A percentile compares a stretch with the other conserved stretches of the same genome.
Evolutionary conservation across 2,113 vertebrate genomes (phyloP).

Genomic region (Jacana jacana): DNA sequence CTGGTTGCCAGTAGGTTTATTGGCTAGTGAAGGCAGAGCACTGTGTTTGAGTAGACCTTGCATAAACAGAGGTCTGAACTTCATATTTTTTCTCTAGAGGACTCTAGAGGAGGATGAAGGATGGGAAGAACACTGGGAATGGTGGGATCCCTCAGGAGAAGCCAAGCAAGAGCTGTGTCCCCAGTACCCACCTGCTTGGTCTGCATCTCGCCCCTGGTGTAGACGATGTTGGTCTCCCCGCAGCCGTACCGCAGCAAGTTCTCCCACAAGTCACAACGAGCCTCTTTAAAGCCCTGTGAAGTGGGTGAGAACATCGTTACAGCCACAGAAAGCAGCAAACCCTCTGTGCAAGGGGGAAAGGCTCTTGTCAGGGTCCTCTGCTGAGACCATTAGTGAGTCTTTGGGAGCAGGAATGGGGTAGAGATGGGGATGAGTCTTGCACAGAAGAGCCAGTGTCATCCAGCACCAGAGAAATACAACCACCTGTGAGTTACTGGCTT

Average conservation of each 20-base stretch:
- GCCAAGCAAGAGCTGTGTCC: background rate
- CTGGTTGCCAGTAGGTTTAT: background rate
- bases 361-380: background rate
- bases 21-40: background rate
- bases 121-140: background rate
- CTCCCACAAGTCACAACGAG: conserved; percentile 60
- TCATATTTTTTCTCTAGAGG: background rate
- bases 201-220: background rate
- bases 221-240: background rate
- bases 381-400: rapidly evolving
- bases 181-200: conserved; percentile 30
- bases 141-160: background rate
- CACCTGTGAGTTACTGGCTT: background rate
- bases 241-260: conserved; percentile 55
- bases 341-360: rapidly evolving
- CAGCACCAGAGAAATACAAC: background rate
- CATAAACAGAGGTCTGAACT: rapidly evolving
- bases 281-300: conserved; percentile 41
- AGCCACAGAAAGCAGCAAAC: background rate
- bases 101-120: background rate
- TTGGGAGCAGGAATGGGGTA: background rate
- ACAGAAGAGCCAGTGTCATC: background rate
- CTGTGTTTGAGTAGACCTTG: background rate
- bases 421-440: rapidly evolving
- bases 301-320: background rate